phyloP scores from a whole-genome alignment of 2,888 invertebrate species.

The Campoplex nolae region DNA sequence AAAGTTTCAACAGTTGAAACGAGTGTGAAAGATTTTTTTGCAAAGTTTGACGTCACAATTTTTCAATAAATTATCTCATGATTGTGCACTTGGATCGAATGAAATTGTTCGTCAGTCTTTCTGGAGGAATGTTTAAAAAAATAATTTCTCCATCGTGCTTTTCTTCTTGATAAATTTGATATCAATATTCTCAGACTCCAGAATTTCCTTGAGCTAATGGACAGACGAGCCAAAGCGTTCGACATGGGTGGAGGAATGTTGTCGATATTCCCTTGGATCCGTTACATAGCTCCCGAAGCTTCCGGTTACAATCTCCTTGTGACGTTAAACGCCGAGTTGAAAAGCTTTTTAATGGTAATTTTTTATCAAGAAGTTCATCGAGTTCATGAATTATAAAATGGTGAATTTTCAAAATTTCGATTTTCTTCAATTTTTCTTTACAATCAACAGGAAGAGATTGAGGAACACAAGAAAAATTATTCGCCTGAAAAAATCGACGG shows the following conservation, averaged over 20 bases:
- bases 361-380: neutral
- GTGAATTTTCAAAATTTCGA: neutral
- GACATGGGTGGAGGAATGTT: conserved; percentile 87
- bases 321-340: conserved; percentile 86
- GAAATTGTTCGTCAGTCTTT: neutral
- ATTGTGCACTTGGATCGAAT: too few species aligned
- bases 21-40: too few species aligned
- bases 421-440: neutral
- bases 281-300: conserved; percentile 87
- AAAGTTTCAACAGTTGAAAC: neutral
- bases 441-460: conserved; percentile 85
- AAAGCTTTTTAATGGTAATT: conserved; percentile 85
- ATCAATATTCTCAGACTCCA: conserved; percentile 73
- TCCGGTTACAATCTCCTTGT: conserved; percentile 88
- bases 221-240: conserved; percentile 77
- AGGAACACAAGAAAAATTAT: conserved; percentile 86
- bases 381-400: neutral
- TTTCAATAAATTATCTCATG: too few species aligned
- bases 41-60: too few species aligned
- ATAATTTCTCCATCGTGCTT: neutral
- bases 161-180: neutral
- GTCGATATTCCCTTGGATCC: conserved; percentile 87
- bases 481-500: conserved; percentile 83
- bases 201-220: conserved; percentile 77
- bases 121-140: neutral